Evolutionary conservation across 2,113 vertebrate species (phyloP), one percentile per base, ranked within the genome.

Genomic region (Vulpes lagopus): DNA sequence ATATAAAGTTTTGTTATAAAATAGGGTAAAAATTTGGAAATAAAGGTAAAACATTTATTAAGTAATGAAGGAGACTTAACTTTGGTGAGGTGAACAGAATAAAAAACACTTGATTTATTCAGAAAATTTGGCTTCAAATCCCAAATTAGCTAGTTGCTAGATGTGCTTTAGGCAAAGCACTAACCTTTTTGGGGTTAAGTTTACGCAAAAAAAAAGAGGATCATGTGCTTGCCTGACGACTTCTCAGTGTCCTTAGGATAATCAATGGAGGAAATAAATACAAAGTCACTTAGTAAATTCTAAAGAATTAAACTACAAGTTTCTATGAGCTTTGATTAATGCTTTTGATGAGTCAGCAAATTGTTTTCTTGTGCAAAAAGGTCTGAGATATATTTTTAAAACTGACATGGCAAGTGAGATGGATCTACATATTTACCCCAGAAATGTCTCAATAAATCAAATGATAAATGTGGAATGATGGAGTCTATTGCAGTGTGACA

Each of bases 271-370:
- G 11, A 92, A 83, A 80, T 62, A 4, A 64, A 88, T 43, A 19
- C 20, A n/a, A 78, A 93, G 15, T 80, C 57, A 78, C 51, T 30
- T 71, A 60, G 20, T 83, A 79, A 87, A 76, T 59, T 82, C 12
- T 83, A n/a, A 88, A 85, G 23, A 74, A 43, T 71, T 32, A 20
- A 27, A 17, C 17, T 85, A 15, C 32, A 65, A 43, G 19, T 62
- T 73, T 1, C 57, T 91, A 57, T 27, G 53, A 64, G 20, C 9
- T 67, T 84, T 93, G 81, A 97, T 86, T 62, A 79, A 95, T 96
- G 64, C 2, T 96, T 98, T 97, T 92, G 91, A 91, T 97, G 83
- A 97, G 97, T 98, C 85, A 96, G 15, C 65, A 97, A 96, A 97
- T 97, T 98, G 96, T 97, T 98, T 98, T 95, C 79, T 95, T 91